Evolutionary conservation across 2,888 invertebrate species (phyloP), one percentile per base, ranked within the genome.

Genomic region (Chalcis sispes): DNA sequence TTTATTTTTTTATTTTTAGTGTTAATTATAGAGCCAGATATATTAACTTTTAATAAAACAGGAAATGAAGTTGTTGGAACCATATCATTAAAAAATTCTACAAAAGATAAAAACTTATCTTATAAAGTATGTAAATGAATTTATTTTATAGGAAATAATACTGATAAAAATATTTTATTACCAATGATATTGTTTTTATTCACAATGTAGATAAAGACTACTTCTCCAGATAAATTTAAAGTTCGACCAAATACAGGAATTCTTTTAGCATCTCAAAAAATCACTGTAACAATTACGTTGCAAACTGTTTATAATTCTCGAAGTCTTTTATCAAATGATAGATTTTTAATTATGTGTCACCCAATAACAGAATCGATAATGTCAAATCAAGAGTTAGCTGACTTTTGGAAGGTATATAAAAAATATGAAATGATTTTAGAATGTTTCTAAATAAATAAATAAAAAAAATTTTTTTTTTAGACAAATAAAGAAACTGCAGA

Each of bases 181-280:
- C 23, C 10, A 15, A 25, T 50, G 64, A 50, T 8, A 27, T 65
- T 15, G 54, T 66, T 59, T 40, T 8, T 15, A 48, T 54, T 50
- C 40, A 42, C 32, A 42, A 80, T 75, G 2, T 90, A 98, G 95
- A 94, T 98, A 79, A 95, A 98, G 89, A 98, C 98, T 15, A 98
- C 98, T 2, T 95, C 97, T 0, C 98, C 98, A 0, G 97, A 98
- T 83, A 98, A 97, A 88, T 98, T 97, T 89, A 91, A 96, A 36
- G 98, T 99, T 1, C 92, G 96, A 67, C 98, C 98, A 0, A 96
- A 96, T 82, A 93, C 94, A 5, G 98, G 98, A 0, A 90, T 93
- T 5, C 87, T 98, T 66, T 89, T 90, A 1, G 92, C 94, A 0
- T 93, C 93, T 8, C 91, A 91, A 2, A 90, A 90, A 0, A 91